A percentile compares a stretch with the other conserved stretches of the same genome.
Evolutionary conservation across 2,888 invertebrate species (phyloP).

Genomic region (Philopedon plagiatum): DNA sequence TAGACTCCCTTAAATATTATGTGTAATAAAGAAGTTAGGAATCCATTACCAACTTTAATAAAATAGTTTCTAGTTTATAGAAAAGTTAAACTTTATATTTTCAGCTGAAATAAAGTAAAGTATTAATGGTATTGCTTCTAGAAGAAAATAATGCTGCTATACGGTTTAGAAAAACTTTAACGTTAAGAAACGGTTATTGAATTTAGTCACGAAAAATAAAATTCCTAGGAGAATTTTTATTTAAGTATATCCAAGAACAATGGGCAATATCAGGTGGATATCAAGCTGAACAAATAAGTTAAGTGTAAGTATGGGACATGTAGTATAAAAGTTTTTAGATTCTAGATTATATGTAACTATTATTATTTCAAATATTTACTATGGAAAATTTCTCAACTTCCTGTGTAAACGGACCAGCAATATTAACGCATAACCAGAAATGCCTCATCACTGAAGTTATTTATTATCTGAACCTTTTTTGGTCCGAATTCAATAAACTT

Average conservation of each 20-base stretch:
- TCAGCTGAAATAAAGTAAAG: slow-evolving; percentile 6
- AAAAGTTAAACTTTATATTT: slow-evolving; percentile 6
- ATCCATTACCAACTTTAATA: slow-evolving; percentile 2
- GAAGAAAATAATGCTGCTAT: background rate
- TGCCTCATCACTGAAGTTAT: too few species aligned
- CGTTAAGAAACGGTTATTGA: background rate
- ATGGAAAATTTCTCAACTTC: too few species aligned
- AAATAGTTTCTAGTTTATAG: slow-evolving; percentile 4
- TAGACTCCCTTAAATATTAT: too few species aligned
- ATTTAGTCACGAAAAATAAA: background rate
- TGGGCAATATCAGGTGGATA: background rate
- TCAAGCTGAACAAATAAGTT: too few species aligned
- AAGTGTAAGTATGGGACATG: too few species aligned
- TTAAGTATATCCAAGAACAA: background rate
- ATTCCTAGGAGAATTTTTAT: background rate
- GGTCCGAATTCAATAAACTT: too few species aligned
- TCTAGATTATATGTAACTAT: too few species aligned
- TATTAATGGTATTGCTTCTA: background rate
- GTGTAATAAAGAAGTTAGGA: background rate
- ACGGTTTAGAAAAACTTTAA: background rate
- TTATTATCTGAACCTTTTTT: too few species aligned
- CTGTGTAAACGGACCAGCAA: too few species aligned
- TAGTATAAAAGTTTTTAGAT: too few species aligned
- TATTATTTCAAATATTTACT: too few species aligned
- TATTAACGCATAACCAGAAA: too few species aligned